Evolutionary conservation across 2,888 invertebrate species (phyloP).

Genomic region (Zhengitettix transpicula): DNA sequence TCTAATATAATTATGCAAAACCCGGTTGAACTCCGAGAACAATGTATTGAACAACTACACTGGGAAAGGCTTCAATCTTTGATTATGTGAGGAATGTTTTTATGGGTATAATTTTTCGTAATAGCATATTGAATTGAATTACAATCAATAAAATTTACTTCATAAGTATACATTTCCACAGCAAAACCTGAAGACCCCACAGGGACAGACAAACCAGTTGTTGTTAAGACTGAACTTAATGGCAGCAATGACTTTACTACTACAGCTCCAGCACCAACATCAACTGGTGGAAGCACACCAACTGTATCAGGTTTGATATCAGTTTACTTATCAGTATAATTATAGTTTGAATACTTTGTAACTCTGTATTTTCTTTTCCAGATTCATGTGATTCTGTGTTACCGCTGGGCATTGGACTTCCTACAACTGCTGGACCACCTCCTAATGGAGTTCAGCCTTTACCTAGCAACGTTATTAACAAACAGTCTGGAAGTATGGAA

Average conservation of each 20-base stretch:
- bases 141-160: not conserved
- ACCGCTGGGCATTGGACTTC: conserved; percentile 2
- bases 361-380: not conserved
- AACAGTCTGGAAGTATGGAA: conserved; percentile 63
- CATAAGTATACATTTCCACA: not conserved
- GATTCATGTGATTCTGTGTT: conserved; percentile 8
- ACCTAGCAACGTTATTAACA: conserved; percentile 60
- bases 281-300: not conserved
- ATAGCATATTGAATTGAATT: not conserved
- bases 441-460: conserved; percentile 44
- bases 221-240: conserved; percentile 17
- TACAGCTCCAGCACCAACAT: not conserved
- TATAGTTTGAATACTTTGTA: no score
- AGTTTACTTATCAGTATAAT: not conserved
- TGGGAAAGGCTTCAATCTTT: no score
- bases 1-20: no score
- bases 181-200: not conserved
- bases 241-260: conserved; percentile 15
- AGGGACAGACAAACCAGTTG: conserved; percentile 1
- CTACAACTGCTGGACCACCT: conserved; percentile 13
- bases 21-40: no score
- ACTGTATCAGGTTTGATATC: not conserved
- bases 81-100: no score
- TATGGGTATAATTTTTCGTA: not conserved
- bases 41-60: no score